Evolutionary conservation across 2,797 vertebrate genomes (phyloP), one percentile per base, ranked within the genome.

Genomic region (Danio jaintianensis): DNA sequence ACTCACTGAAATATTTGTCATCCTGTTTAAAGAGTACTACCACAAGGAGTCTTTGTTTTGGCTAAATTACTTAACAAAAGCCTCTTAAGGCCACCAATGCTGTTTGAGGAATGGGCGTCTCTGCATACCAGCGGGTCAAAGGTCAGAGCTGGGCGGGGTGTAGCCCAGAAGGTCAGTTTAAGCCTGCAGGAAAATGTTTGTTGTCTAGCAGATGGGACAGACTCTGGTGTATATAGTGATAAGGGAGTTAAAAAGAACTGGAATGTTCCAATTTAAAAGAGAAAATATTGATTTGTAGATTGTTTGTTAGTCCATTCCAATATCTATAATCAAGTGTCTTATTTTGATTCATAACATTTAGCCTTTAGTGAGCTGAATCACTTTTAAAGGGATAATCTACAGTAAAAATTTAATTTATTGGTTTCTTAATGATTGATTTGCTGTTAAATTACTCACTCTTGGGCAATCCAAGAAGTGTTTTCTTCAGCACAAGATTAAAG

Each of bases 71-170:
- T 55, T 56, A 53, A 84, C 56, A 74, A 79, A 80, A 74, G 61
- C 59, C 71, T 75, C 63, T 48, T 71, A 67, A 56, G 50, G 71
- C 74, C 78, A 78, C 80, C 70, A 53, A 20, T 52, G 66, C 68
- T 63, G 75, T 66, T 68, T 80, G 73, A 84, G 82, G 70, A 85
- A 83, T 67, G 67, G 59, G 80, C 64, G 79, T 78, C 5, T 40
- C 75, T 80, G 78, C 86, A 85, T 85, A 74, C 84, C 86, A 84
- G 70, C 80, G 61, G 78, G 84, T 76, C 82, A 87, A 56, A 66
- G 86, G 72, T 84, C 75, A 72, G 22, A 74, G 56, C 12, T 40
- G 53, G 70, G 70, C 1, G 12, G 80, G 67, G 81, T 75, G 47
- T 63, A 75, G 71, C 83, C 80, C 85, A 80, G 16, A 79, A 81